Evolutionary conservation across 2,888 invertebrate genomes (phyloP).

Genomic region (Ochropleura plecta): DNA sequence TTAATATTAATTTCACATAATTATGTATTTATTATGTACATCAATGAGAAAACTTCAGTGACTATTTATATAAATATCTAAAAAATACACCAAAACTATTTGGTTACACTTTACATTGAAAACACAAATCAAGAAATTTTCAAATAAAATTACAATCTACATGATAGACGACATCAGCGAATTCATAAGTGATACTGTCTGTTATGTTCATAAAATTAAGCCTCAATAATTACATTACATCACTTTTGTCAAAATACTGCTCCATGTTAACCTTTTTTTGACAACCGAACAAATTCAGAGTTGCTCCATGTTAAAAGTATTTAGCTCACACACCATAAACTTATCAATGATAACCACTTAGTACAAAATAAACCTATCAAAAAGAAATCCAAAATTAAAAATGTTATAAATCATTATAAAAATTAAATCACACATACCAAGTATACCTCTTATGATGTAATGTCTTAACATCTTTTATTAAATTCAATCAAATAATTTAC

Average conservation of each 20-base stretch:
- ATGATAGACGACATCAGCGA: conserved; percentile 51
- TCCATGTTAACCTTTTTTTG: conserved; percentile 66
- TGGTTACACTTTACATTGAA: conserved; percentile 73
- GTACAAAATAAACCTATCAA: conserved; percentile 73
- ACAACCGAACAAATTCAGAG: too few relatives aligned
- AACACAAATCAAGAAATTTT: conserved; percentile 61
- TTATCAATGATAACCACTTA: conserved; percentile 74
- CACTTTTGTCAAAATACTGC: conserved; percentile 84
- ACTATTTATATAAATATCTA: conserved; percentile 78
- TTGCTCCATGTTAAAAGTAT: conserved; percentile 76
- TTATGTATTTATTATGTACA: conserved; percentile 76
- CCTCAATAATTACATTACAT: conserved; percentile 84
- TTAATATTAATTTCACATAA: conserved; percentile 71
- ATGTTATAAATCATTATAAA: conserved; percentile 79
- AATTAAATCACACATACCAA: conserved; percentile 84
- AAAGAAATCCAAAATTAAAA: conserved; percentile 77
- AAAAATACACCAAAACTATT: conserved; percentile 80
- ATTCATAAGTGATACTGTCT: conserved; percentile 66
- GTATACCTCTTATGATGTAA: conserved; percentile 77
- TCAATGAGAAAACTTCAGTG: conserved; percentile 75
- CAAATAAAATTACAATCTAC: conserved; percentile 56
- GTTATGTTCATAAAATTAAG: conserved; percentile 75
- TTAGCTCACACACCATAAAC: conserved; percentile 77
- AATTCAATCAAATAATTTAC: conserved; percentile 88
- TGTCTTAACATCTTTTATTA: conserved; percentile 82